Evolutionary conservation across 2,888 invertebrate genomes (phyloP), one percentile per base, ranked within the genome.

Genomic region (Ophioninae sp.): DNA sequence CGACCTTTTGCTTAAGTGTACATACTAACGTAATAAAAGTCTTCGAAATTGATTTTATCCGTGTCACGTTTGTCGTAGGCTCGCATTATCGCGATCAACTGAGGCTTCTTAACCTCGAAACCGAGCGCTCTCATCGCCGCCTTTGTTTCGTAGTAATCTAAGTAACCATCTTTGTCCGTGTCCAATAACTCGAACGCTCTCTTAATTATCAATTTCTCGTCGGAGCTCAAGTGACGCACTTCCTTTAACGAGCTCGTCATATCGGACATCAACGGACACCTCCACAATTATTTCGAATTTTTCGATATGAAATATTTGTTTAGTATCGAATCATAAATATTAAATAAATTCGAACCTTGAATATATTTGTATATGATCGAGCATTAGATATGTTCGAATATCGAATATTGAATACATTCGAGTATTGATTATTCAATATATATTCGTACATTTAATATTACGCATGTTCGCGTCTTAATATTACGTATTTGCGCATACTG

Each of bases 61-160:
- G 69, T 79, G 3, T 86, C 73, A 7, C 69, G 67, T 61, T 86
- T 86, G 80, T 88, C 87, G 44, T 86, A 85, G 20, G 86, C 86
- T 13, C 77, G 75, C 81, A 90, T 88, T 44, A 88, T 87, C n/a
- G 86, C 85, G 65, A 87, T 67, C 51, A 90, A 83, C 39, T 87
- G 87, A 39, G 88, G 86, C 65, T 90, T 90, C 79, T 88, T 90
- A 13, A 87, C 85, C 39, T 81, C 63, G 7, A 90, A 87, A 61
- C 90, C 90, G 9, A 90, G 81, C 44, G 90, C 88, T 76, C 84
- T 87, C 41, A 88, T 85, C 5, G 88, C 88, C 37, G 88, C 87
- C 83, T 90, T 90, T 75, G 86, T 85, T 84, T 90, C 90, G 67
- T 89, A 71, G 82, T 89, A 90, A 88, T 90, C 87, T 80, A 90